Base-by-base conservation (phyloP, 2,888 invertebrate genomes). In the Lasioglossum leucozonium region DNA sequence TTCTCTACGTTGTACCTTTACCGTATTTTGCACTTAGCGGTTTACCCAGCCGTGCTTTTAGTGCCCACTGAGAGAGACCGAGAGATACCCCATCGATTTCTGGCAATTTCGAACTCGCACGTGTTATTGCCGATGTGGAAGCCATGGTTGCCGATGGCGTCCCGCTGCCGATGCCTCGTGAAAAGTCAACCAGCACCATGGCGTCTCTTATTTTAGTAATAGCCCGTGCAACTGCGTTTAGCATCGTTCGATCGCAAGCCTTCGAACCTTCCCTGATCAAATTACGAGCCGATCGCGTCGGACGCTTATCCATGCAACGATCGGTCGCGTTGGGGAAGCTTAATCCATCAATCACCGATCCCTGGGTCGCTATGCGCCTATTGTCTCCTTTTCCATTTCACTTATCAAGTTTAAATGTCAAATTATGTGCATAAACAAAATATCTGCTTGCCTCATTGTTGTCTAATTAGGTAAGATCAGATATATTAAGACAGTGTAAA, bases 11-110 rank as follows among this genome's bases (percentile, higher is more conserved):
- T 76, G 47, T 72, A 77, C 84, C 65, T 81, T 77, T 84, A 87
- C 89, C 82, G 77, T 90, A 89, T 92, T 93, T 93, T 84, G 91
- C 94, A 93, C 93, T 93, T 92, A 93, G 88, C 83, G 88, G 77
- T 82, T 87, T 91, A 93, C 91, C 86, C 87, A 89, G 71, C 77
- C 87, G 85, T 87, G 93, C 94, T 94, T 93, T 93, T 93, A 93
- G 91, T 92, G 82, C 93, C 93, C 87, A 89, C 92, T 92, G 93
- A 74, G 93, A 88, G 87, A 51, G 85, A 73, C 65, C 55, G 65
- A 55, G 67, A 72, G 37, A 34, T 55, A 73, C 74, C 79, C 85
- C 84, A 93, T 93, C 90, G 92, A 93, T 93, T 93, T 92, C 91
- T 90, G 86, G 91, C 92, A 90, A 92, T 92, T 93, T 88, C 89